Base-by-base conservation (phyloP, 2,888 invertebrate species). In the Drosophila buzzatii region DNA sequence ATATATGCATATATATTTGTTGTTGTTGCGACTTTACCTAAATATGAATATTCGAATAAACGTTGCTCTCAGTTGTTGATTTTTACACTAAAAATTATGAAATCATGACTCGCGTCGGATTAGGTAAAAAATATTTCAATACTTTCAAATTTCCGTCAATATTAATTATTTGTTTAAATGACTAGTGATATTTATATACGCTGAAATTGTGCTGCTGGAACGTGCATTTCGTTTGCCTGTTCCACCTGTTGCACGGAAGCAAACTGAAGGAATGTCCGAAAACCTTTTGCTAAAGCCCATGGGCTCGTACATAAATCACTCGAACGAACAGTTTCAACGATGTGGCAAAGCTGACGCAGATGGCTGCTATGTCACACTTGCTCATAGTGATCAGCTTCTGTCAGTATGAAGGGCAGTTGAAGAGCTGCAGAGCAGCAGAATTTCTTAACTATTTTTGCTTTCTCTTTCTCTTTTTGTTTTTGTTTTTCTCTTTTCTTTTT, bases 141-240 rank as follows among this genome's bases (percentile, higher is more conserved):
- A 70, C 27, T 27, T 27, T 27, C 5, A 27, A 27, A 27, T 27
- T 27, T 27, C 27, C 77, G 49, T 31, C 31, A 31, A 49, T 33
- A 18, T 44, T 44, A 31, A 41, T 64, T 49, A 14, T 27, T 35
- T 53, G 53, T 33, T 56, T 82, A 82, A 73, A 77, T 86, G 86
- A 62, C 81, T 74, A 81, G 68, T 78, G 78, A 82, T 82, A 79
- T 79, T 79, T 55, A 58, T 52, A 64, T 75, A 61, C 20, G 39
- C 35, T 72, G 70, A 61, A 70, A 49, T 42, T 42, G 23, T 23
- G 53, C 45, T 35, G 33, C 47, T 45, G 45, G 20, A 14, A 20
- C 2, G 8, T 52, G 18, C 16, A 1, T 23, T 12, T 35, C 35
- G 14, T 18, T 16, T 20, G 33, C 16, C 20, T 20, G 45, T 27